Percentiles rank a stretch among this genome's conserved stretches.
Conservation (phyloP, 2,797 vertebrate genomes). For the Petrocephalus sullivani region DNA sequence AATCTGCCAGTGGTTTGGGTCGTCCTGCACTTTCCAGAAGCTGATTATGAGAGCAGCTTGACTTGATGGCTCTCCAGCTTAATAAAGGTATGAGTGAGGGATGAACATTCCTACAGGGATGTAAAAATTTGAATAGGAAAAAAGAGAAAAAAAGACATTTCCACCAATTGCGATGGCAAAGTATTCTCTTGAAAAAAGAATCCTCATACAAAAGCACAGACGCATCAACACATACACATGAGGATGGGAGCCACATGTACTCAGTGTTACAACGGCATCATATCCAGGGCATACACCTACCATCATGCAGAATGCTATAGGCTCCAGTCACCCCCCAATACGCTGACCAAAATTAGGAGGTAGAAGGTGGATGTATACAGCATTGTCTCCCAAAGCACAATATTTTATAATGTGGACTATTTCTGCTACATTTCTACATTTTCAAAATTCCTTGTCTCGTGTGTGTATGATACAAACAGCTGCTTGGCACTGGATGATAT, state of each 20-base stretch:
- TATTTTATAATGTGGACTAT: background rate
- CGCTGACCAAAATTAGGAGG: background rate
- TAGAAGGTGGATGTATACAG: background rate
- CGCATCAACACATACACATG: background rate
- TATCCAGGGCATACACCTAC: background rate
- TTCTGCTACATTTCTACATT: no score
- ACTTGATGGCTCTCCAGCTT: background rate
- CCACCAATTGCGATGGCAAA: background rate
- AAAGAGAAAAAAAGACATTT: background rate
- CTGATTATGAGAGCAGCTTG: background rate
- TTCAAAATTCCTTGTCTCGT: no score
- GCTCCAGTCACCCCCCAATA: background rate
- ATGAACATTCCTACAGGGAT: background rate
- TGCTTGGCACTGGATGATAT: background rate
- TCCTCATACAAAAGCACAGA: background rate
- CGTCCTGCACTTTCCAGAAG: background rate
- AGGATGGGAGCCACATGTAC: background rate
- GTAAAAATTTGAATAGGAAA: background rate
- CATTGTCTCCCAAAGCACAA: background rate
- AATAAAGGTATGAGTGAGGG: background rate
- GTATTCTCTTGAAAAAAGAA: background rate
- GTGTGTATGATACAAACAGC: background rate
- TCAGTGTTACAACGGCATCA: background rate
- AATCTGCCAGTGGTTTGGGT: background rate
- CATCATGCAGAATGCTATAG: background rate